Evolutionary conservation across 2,113 vertebrate genomes (phyloP), one percentile per base, ranked within the genome.

Genomic region (Lethenteron camtschaticum): DNA sequence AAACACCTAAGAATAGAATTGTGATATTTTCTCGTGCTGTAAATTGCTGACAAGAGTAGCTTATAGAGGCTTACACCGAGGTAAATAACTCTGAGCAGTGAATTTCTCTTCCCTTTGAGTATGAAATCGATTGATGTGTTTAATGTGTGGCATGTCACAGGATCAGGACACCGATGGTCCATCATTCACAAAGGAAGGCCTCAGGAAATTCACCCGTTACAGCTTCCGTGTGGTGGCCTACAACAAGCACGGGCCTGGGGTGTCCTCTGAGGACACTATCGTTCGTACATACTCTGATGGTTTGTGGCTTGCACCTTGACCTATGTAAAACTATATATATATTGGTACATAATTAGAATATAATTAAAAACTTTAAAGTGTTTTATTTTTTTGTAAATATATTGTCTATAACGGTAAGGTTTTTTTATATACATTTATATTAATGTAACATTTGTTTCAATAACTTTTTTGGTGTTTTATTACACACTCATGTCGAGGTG

Each of bases 141-240:
- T 41, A 41, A 41, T 41, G 41, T 41, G 41, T 41, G 41, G 41
- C 41, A 41, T 41, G 41, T 41, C 41, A 68, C 77, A 99, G 92
- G 90, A 96, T 24, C 57, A 89, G 55, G 90, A 99, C 9, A 78
- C 87, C 3, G 81, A 76, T 12, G 78, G 77, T 71, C 87, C 83
- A 73, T 86, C 86, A 1, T 83, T 89, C 78, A 85, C 83, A 24
- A 74, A 95, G 72, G 81, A 56, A 0, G 88, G 86, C 1, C 77
- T 99, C 76, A 96, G 87, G 81, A 99, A 96, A 74, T 87, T 87
- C 73, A 87, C 86, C 0, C 87, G 91, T 73, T 96, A 99, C 76
- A 92, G 80, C 73, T 90, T 99, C 77, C 83, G 94, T 3, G 87
- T 99, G 71, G 94, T 99, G 57, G 94, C 92, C 56, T 89, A 89